Percentiles rank a stretch among this genome's conserved stretches.
Evolutionary conservation across 2,888 invertebrate genomes (phyloP).

Genomic region (Nephrocerus scutellatus): DNA sequence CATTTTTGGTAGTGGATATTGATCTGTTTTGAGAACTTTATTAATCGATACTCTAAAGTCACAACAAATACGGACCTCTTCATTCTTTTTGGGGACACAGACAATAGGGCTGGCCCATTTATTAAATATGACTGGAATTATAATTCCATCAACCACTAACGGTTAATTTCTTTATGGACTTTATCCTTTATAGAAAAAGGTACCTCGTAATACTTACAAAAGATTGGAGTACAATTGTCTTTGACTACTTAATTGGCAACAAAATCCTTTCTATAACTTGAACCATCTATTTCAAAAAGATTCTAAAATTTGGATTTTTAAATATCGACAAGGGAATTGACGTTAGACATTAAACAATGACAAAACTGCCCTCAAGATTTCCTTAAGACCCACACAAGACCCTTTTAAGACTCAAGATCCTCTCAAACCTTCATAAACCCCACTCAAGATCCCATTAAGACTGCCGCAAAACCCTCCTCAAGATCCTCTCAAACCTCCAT

Average conservation of each 20-base stretch:
- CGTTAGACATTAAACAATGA: too few species aligned
- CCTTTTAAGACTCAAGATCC: too few species aligned
- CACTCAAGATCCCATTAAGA: too few species aligned
- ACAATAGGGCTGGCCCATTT: constrained; percentile 32
- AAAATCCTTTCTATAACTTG: neutral
- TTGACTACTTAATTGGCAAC: constrained; percentile 2
- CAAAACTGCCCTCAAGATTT: too few species aligned
- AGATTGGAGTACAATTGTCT: too few species aligned
- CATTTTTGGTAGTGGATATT: constrained; percentile 23
- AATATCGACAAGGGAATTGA: too few species aligned
- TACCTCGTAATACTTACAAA: too few species aligned
- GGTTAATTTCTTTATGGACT: constrained; percentile 18
- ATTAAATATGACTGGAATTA: constrained; percentile 14
- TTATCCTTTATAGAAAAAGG: constrained; percentile 19
- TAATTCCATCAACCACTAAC: constrained; percentile 5
- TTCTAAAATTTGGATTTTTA: constrained; percentile 1
- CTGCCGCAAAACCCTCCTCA: too few species aligned
- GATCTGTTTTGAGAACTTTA: constrained; percentile 21
- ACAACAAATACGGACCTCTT: constrained; percentile 21
- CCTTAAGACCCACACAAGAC: too few species aligned
- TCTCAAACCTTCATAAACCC: too few species aligned
- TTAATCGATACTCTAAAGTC: constrained; percentile 24
- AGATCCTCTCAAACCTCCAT: too few species aligned
- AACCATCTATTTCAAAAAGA: constrained; percentile 1
- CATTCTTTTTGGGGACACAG: constrained; percentile 26